Percentiles rank a stretch among this genome's conserved stretches.
These are phyloP conservation scores for Paraescarpia echinospica DNA, from an alignment of 1,140 invertebrate genomes.

Conservation along the genomic window DNA sequence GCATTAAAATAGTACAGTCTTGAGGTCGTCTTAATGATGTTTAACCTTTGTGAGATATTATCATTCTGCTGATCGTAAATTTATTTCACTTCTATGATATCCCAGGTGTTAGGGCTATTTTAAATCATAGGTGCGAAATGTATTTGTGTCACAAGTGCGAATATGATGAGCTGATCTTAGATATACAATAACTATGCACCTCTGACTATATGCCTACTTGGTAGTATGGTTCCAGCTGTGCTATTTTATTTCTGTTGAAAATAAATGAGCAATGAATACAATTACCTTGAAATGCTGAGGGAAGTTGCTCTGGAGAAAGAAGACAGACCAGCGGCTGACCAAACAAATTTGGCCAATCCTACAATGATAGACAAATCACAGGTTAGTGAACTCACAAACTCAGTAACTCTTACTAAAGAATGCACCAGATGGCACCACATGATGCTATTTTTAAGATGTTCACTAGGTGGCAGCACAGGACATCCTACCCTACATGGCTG, in stretches of 20 bases:
- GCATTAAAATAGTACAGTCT: no score
- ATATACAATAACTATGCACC: no score
- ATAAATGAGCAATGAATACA: neutral
- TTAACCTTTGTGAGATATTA: no score
- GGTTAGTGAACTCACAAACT: no score
- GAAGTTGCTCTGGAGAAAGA: slow-evolving; percentile 90
- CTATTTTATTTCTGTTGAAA: neutral
- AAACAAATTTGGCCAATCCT: slow-evolving; percentile 86
- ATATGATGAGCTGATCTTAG: no score
- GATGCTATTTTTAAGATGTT: neutral
- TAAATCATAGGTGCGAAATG: no score
- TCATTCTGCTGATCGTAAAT: no score
- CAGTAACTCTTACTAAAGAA: neutral
- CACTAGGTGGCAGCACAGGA: neutral
- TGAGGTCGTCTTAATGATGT: no score
- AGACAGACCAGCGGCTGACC: slow-evolving; percentile 92
- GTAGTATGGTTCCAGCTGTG: neutral
- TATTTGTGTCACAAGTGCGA: no score
- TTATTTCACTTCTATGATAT: no score
- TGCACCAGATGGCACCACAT: neutral
- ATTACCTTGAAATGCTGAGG: slow-evolving; percentile 77
- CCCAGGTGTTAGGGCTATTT: no score
- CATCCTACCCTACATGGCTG: neutral
- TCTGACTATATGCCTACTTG: no score
- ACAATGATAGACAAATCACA: slow-evolving; percentile 29